These are phyloP conservation scores for Heterodera carotae DNA, from an alignment of 1,140 invertebrate genomes.

Conservation along the genomic window DNA sequence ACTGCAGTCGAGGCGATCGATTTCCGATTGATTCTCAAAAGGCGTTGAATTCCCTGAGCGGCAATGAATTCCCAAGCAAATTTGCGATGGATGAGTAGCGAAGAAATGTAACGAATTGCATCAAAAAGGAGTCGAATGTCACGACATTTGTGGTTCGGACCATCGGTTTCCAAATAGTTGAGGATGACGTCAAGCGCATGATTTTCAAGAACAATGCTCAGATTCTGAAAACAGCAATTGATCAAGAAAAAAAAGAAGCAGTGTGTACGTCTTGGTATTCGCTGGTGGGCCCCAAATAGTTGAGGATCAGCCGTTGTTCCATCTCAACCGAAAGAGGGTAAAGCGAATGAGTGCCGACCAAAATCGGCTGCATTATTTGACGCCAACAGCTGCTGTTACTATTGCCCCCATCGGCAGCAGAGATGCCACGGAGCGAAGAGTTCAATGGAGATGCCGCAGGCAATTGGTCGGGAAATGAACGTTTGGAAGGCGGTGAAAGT, in stretches of 20 bases:
- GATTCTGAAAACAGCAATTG: conserved; percentile 41
- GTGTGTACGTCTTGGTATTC: conserved; percentile 48
- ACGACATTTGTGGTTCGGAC: conserved; percentile 17
- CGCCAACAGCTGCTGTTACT: conserved; percentile 44
- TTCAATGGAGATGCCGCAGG: background rate
- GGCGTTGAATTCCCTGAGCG: conserved; percentile 34
- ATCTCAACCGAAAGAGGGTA: conserved; percentile 51
- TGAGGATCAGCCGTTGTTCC: conserved; percentile 52
- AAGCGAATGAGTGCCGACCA: conserved; percentile 39
- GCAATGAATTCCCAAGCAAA: conserved; percentile 52
- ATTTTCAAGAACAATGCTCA: conserved; percentile 50
- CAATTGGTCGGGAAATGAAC: conserved; percentile 5
- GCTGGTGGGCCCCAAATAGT: conserved; percentile 40
- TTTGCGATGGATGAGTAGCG: conserved; percentile 51
- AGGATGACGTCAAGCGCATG: conserved; percentile 46
- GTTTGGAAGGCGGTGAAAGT: conserved; percentile 18
- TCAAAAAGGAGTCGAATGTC: conserved; percentile 53
- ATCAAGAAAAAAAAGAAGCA: background rate
- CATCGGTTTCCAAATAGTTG: conserved; percentile 41
- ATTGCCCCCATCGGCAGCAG: conserved; percentile 20
- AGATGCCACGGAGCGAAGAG: conserved; percentile 7
- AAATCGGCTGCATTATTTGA: conserved; percentile 45
- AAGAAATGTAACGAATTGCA: conserved; percentile 46
- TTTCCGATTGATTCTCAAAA: conserved; percentile 42
- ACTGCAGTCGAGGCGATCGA: conserved; percentile 48